Evolutionary conservation across 2,113 vertebrate species (phyloP).

Genomic region (Proteles cristata): DNA sequence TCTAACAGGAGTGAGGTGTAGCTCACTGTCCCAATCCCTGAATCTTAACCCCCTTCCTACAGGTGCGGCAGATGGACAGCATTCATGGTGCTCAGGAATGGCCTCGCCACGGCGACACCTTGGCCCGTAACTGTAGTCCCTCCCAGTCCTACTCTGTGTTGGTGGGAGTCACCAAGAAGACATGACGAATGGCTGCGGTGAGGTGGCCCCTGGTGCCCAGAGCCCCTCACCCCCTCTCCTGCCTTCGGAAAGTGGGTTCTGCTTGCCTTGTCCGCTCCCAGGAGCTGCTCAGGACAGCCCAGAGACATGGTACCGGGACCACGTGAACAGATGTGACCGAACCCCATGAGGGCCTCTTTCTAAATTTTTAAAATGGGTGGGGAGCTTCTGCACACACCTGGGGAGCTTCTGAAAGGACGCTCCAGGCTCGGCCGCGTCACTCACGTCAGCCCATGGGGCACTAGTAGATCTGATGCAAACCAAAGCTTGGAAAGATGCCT

Average conservation of each 20-base stretch:
- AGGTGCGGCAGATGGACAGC: fast-evolving
- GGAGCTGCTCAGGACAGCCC: not conserved
- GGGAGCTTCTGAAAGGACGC: not conserved
- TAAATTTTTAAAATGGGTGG: not conserved
- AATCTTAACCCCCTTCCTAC: not conserved
- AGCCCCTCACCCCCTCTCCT: not conserved
- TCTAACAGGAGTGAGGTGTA: not conserved
- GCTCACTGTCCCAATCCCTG: not conserved
- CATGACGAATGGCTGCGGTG: not conserved
- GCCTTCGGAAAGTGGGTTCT: not conserved
- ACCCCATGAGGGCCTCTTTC: not conserved
- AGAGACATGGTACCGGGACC: not conserved
- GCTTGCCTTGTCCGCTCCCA: not conserved
- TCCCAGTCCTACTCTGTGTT: not conserved
- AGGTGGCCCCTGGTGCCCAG: not conserved
- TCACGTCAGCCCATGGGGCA: not conserved
- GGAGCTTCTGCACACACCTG: not conserved
- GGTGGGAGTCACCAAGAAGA: not conserved
- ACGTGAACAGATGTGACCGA: not conserved
- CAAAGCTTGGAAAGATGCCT: not conserved
- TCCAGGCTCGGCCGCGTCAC: not conserved
- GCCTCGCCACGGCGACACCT: fast-evolving
- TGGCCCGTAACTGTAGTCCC: not conserved
- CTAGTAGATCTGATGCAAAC: not conserved
- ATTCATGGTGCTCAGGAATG: not conserved